Conservation (phyloP, 2,888 invertebrate species). For the Callosobruchus maculatus region DNA sequence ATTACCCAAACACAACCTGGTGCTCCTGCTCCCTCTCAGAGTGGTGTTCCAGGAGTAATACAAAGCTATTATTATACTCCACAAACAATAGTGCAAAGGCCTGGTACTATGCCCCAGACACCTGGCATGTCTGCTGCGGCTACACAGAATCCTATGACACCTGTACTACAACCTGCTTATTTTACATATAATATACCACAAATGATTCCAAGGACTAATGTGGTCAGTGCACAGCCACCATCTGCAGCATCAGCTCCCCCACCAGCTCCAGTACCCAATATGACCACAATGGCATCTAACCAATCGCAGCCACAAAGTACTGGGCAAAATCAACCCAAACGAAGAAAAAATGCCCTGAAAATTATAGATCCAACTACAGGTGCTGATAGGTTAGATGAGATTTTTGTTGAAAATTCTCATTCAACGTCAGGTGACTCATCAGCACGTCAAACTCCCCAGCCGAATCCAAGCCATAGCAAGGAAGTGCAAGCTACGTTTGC, state of each 20-base stretch:
- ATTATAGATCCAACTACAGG: constrained; percentile 48
- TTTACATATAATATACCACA: constrained; percentile 7
- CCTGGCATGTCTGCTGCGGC: constrained; percentile 8
- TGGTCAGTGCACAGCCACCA: constrained; percentile 20
- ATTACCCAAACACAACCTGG: not conserved
- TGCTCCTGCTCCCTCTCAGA: not conserved
- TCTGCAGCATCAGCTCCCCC: constrained; percentile 9
- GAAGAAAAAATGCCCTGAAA: constrained; percentile 37
- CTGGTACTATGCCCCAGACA: constrained; percentile 16
- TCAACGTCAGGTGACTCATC: constrained; percentile 50
- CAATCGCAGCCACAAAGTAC: constrained; percentile 20
- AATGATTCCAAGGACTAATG: constrained; percentile 13
- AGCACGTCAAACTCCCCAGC: constrained; percentile 52
- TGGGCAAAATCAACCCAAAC: constrained; percentile 20
- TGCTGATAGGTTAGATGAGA: constrained; percentile 46
- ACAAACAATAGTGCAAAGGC: constrained; percentile 10
- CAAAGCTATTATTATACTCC: constrained; percentile 6
- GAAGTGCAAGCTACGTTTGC: constrained; percentile 45
- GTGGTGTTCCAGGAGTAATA: not conserved
- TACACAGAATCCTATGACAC: constrained; percentile 24
- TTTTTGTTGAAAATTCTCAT: constrained; percentile 45
- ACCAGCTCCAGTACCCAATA: not conserved
- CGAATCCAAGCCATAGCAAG: constrained; percentile 33
- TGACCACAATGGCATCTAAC: constrained; percentile 11
- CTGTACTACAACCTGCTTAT: not conserved